A percentile compares a stretch with the other conserved stretches of the same genome.
phyloP scores from a whole-genome alignment of 2,888 invertebrate species.

The Electrophaes corylata region DNA sequence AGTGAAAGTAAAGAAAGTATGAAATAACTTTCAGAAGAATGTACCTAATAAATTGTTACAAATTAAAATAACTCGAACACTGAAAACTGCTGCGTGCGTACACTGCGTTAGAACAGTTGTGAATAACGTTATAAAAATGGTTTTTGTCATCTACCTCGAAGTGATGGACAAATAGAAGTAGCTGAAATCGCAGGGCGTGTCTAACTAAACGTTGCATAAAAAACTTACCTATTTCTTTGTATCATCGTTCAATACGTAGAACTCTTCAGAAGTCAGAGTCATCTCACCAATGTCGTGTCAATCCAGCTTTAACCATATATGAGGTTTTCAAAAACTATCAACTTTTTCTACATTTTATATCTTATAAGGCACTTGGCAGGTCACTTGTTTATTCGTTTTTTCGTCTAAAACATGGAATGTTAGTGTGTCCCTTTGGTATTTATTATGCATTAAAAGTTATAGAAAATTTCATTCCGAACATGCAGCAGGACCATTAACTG shows the following conservation, averaged over 20 bases:
- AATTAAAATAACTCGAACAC: neutral
- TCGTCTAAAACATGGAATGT: constrained; percentile 53
- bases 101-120: neutral
- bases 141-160: neutral
- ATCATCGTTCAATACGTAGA: constrained; percentile 71
- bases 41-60: too few relatives aligned
- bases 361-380: constrained; percentile 64
- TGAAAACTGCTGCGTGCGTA: neutral
- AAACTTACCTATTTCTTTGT: constrained; percentile 75
- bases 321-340: constrained; percentile 44
- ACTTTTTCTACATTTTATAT: constrained; percentile 55
- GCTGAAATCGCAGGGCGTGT: neutral
- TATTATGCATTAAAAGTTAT: constrained; percentile 33
- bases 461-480: constrained; percentile 42
- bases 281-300: constrained; percentile 42
- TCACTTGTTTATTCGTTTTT: constrained; percentile 58
- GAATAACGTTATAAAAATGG: neutral
- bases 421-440: constrained; percentile 63
- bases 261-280: constrained; percentile 49
- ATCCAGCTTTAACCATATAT: constrained; percentile 48
- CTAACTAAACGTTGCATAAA: neutral
- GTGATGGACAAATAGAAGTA: neutral
- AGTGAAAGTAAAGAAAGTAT: constrained; percentile 27
- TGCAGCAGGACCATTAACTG: constrained; percentile 47
- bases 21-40: neutral